Evolutionary conservation across 2,888 invertebrate species (phyloP).

Genomic region (Masnerella sp.): DNA sequence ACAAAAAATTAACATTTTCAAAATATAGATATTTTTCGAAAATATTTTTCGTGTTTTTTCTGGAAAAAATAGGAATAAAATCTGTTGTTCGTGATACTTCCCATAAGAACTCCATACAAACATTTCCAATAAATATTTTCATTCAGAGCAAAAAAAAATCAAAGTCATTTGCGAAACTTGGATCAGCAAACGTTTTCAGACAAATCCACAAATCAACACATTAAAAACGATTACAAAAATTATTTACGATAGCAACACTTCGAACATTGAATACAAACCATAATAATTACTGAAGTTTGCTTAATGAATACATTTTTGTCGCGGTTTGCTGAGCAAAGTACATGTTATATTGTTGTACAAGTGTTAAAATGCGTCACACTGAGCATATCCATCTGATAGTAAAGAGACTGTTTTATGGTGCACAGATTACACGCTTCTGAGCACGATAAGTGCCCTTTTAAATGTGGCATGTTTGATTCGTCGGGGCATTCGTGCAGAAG

Average conservation of each 20-base stretch:
- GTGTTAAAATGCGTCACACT: slow-evolving; percentile 58
- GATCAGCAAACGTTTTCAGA: no score
- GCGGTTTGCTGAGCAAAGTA: slow-evolving; percentile 52
- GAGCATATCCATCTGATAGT: slow-evolving; percentile 58
- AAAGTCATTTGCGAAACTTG: no score
- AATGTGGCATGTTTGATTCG: slow-evolving; percentile 54
- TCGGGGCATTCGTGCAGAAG: slow-evolving; percentile 52
- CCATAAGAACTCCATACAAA: no score
- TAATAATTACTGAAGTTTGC: slow-evolving; percentile 28
- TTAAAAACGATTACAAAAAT: neutral
- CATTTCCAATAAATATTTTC: no score
- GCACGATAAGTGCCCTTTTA: slow-evolving; percentile 58
- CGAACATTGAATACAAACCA: neutral
- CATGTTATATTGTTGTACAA: slow-evolving; percentile 50
- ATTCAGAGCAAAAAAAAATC: no score
- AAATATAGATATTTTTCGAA: no score
- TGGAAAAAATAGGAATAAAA: no score
- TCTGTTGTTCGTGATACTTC: no score
- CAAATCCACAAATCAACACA: no score
- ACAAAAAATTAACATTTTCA: no score
- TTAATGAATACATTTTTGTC: slow-evolving; percentile 51
- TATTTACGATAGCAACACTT: neutral
- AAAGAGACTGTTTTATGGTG: slow-evolving; percentile 56
- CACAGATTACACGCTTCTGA: slow-evolving; percentile 58
- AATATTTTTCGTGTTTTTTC: no score